Base-by-base conservation (phyloP, 2,797 vertebrate species). In the Centroberyx gerrardi region DNA sequence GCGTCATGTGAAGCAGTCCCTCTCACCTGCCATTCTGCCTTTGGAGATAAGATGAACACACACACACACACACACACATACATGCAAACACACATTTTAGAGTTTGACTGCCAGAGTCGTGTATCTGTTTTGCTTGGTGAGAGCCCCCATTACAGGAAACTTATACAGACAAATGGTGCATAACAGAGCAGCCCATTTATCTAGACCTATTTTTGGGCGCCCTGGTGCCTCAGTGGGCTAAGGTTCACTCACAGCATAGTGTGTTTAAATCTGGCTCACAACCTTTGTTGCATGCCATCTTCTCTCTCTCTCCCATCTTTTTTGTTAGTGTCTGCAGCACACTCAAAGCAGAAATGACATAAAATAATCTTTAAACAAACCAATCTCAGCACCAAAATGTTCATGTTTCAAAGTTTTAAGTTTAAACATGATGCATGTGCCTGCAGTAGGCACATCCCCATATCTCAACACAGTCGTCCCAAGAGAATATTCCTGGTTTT, bases 1-100 rank as follows among this genome's bases (percentile, higher is more conserved):
- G 64, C 48, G 68, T 51, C 70, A 64, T 61, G 73, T 81, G 80
- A 75, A 65, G 76, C 75, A 62, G 62, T 28, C 27, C 63, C 42
- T 72, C 72, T 76, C 63, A 54, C 62, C 67, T 62, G 60, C 66
- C 71, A 72, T 31, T 81, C 79, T 83, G 74, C 69, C 60, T 68
- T 48, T 58, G 13, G 27, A 81, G 86, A 90, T 84, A 85, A 83
- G 79, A 76, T 31, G 5, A 31, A 49, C 62, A 49, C 66, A 64
- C 62, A 49, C 66, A 63, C 68, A 77, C 72, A 68, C 27, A 13
- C 72, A 62, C 71, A 76, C 14, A 49, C 62, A 12, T 44, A 49
- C 72, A 62, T 18, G 27, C 42, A 49, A 40, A 68, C 51, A 44
- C 10, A 14, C 62, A 65, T 8, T 73, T 82, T 67, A 54, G 70